phyloP scores from a whole-genome alignment of 2,113 vertebrate genomes.

The Craseonycteris thonglongyai region DNA sequence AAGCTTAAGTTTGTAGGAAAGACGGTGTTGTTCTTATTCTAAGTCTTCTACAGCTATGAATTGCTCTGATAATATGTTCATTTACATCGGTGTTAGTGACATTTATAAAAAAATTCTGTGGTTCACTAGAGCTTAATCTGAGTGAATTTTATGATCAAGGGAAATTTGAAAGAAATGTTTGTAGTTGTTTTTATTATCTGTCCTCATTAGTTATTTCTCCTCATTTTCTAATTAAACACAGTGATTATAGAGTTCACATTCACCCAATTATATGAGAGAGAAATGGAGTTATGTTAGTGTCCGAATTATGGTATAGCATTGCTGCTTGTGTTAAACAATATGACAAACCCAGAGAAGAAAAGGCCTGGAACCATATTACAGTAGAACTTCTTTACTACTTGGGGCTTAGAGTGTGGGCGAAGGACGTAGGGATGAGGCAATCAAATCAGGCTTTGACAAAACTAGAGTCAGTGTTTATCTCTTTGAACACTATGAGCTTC shows the following conservation, averaged over 20 bases:
- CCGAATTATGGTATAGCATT: constrained; percentile 39
- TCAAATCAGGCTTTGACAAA: neutral
- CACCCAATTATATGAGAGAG: constrained; percentile 46
- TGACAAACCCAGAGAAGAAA: neutral
- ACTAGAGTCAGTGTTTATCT: neutral
- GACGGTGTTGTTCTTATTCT: neutral
- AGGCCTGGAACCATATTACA: neutral
- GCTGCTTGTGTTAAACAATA: constrained; percentile 27
- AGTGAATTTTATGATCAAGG: constrained; percentile 49
- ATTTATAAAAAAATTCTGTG: constrained; percentile 8
- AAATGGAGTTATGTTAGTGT: constrained; percentile 51
- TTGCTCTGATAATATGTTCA: neutral
- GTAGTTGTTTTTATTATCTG: constrained; percentile 62
- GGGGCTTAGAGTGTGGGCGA: neutral
- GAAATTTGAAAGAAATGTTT: constrained; percentile 58
- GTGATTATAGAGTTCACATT: constrained; percentile 58
- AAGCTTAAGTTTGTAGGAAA: constrained; percentile 1
- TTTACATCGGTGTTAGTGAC: neutral
- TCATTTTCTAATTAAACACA: constrained; percentile 64
- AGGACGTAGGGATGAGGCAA: neutral
- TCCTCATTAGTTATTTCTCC: constrained; percentile 51
- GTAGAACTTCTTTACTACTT: neutral
- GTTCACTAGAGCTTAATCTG: constrained; percentile 20
- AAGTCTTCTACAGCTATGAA: neutral
- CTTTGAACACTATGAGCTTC: neutral